Evolutionary conservation across 2,797 vertebrate species (phyloP).

Genomic region (Cynodonichthys magdalenae): DNA sequence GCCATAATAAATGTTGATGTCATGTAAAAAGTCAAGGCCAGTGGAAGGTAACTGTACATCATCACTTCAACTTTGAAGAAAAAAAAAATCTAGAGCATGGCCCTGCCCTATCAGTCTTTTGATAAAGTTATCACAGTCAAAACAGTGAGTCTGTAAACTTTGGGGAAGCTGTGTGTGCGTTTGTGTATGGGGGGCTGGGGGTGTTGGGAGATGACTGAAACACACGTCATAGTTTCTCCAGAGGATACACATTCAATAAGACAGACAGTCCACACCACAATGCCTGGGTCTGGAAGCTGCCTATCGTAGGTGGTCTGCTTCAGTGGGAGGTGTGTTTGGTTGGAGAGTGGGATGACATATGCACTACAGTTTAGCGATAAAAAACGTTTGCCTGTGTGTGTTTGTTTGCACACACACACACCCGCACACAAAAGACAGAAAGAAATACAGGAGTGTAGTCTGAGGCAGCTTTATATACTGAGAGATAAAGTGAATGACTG

Average conservation of each 20-base stretch:
- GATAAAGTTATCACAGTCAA: slow-evolving; percentile 72
- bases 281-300: slow-evolving; percentile 42
- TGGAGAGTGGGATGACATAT: slow-evolving; percentile 64
- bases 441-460: slow-evolving; percentile 48
- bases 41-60: slow-evolving; percentile 40
- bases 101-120: slow-evolving; percentile 45
- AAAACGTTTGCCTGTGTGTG: slow-evolving; percentile 35
- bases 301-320: slow-evolving; percentile 72
- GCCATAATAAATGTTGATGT: background rate
- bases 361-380: slow-evolving; percentile 63
- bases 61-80: slow-evolving; percentile 37
- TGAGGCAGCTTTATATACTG: slow-evolving; percentile 38
- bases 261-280: slow-evolving; percentile 54
- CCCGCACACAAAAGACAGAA: background rate
- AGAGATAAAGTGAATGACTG: slow-evolving; percentile 69
- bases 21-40: slow-evolving; percentile 43
- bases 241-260: slow-evolving; percentile 44
- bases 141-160: slow-evolving; percentile 57
- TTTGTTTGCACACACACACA: slow-evolving; percentile 14
- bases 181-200: slow-evolving; percentile 11
- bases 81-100: slow-evolving; percentile 18
- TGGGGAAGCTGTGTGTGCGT: slow-evolving; percentile 37
- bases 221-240: slow-evolving; percentile 62
- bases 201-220: slow-evolving; percentile 50
- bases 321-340: slow-evolving; percentile 64